Conservation (phyloP, 2,113 vertebrate genomes). For the Tachuris rubrigastra region DNA sequence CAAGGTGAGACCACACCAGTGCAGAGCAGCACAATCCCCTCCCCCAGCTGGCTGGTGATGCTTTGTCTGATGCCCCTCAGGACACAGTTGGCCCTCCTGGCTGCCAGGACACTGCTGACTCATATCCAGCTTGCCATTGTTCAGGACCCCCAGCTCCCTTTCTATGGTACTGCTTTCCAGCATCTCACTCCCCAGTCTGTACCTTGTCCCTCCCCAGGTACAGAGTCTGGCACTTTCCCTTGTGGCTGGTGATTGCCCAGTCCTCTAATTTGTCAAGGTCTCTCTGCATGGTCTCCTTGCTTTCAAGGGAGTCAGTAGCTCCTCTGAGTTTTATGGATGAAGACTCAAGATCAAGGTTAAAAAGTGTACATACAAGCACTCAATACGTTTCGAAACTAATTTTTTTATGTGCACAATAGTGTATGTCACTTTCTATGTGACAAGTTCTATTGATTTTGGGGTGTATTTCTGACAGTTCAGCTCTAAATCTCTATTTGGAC, state of each 20-base stretch:
- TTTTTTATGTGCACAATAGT: background rate
- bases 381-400: background rate
- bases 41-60: no score
- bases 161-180: background rate
- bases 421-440: background rate
- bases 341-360: background rate
- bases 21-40: no score
- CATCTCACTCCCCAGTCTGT: background rate
- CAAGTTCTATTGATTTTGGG: background rate
- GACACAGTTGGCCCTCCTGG: no score
- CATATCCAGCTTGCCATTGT: background rate
- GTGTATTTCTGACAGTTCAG: background rate
- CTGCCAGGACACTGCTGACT: background rate
- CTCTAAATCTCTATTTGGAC: background rate
- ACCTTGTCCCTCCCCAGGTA: background rate
- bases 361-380: background rate
- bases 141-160: background rate
- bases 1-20: no score
- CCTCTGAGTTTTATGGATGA: background rate
- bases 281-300: background rate
- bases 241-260: background rate
- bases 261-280: background rate
- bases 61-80: no score
- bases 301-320: background rate
- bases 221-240: background rate